Conservation (phyloP, 2,797 vertebrate genomes). For the Decapterus maruadsi region DNA sequence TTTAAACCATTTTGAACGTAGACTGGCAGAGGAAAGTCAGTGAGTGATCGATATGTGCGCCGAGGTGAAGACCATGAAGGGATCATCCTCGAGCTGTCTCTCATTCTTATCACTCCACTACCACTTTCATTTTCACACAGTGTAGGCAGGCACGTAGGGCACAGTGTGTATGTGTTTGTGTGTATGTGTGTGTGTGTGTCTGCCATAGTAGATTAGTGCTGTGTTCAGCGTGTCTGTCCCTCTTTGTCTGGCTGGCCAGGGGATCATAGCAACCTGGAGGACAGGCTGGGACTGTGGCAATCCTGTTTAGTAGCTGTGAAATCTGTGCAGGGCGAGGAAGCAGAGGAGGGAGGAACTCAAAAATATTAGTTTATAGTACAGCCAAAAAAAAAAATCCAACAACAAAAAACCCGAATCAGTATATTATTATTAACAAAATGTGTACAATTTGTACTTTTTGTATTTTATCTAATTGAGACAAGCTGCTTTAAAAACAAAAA, state of each 20-base stretch:
- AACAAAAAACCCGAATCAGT: not conserved
- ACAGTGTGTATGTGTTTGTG: conserved; percentile 33
- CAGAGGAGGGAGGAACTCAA: conserved; percentile 12
- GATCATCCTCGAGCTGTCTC: conserved; percentile 51
- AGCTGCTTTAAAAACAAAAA: conserved; percentile 7
- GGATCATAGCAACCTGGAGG: conserved; percentile 83
- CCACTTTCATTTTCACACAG: conserved; percentile 82
- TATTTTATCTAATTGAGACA: not conserved
- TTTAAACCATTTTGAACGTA: conserved; percentile 25
- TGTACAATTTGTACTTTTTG: not conserved
- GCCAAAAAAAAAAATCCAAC: not conserved
- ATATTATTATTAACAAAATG: not conserved
- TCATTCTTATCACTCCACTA: conserved; percentile 66
- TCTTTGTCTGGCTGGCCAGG: conserved; percentile 83
- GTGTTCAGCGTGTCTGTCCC: conserved; percentile 77
- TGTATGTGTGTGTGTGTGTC: conserved; percentile 57
- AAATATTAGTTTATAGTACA: conserved; percentile 10
- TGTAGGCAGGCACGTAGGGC: conserved; percentile 63
- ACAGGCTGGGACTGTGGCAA: conserved; percentile 79
- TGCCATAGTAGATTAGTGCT: conserved; percentile 83
- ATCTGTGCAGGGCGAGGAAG: conserved; percentile 47
- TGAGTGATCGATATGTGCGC: conserved; percentile 74
- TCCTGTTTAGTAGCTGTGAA: conserved; percentile 82
- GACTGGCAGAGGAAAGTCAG: conserved; percentile 57
- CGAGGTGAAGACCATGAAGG: conserved; percentile 62